Base-by-base conservation (phyloP, 2,888 invertebrate genomes). In the Spilarctia lutea region DNA sequence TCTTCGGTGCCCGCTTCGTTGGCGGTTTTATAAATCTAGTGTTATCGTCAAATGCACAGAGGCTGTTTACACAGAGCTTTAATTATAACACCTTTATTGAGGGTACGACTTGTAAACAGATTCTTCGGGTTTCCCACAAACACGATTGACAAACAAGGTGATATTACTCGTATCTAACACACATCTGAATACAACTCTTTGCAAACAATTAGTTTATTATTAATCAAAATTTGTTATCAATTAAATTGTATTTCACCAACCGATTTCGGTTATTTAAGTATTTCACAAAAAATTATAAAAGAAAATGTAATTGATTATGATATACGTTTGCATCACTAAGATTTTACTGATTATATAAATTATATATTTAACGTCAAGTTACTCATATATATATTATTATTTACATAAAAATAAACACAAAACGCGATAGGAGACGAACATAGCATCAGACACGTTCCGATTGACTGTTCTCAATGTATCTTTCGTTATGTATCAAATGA, bases 101-200 rank as follows among this genome's bases (percentile, higher is more conserved):
- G 90, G 89, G 89, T 91, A 88, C 86, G 79, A 80, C 88, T 81
- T 78, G 88, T 87, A 90, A 91, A 93, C 87, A 92, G 79, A 88
- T 86, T 85, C 85, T 85, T 87, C 87, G 94, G 94, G 90, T 92
- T 94, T 94, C 89, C 94, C 94, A 91, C 90, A 90, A 91, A 90
- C 89, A 87, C 75, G 3, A 87, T 82, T 80, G 83, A 90, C 87
- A 94, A 94, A 93, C 92, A 93, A 78, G 77, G 68, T 79, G 83
- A 72, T 84, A 81, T 72, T 76, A n/a, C n/a, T n/a, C n/a, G n/a
- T n/a, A 76, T 75, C 39, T 81, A 79, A 80, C 82, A 80, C 76
- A 60, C 65, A 56, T 72, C 75, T 39, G 42, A 30, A 67, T 65
- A 68, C n/a, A 68, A 16, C 35, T 35, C 35, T 35, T 56, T 56